Evolutionary conservation across 2,888 invertebrate species (phyloP).

Genomic region (Linnaemya vulpina): DNA sequence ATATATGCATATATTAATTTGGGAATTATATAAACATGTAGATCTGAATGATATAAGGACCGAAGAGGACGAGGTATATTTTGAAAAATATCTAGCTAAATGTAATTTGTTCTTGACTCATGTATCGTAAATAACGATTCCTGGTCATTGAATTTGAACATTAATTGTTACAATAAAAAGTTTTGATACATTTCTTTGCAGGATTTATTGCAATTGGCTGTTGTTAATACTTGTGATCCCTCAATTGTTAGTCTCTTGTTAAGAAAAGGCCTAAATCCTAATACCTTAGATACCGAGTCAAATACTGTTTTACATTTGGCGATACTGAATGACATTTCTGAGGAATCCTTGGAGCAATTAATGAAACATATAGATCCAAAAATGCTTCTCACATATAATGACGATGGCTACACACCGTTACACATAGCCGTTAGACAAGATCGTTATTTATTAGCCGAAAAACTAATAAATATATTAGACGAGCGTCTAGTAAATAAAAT

Average conservation of each 20-base stretch:
- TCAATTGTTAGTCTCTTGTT: conserved; percentile 76
- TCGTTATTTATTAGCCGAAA: conserved; percentile 77
- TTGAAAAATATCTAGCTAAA: neutral
- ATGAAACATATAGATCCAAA: conserved; percentile 76
- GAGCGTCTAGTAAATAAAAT: conserved; percentile 72
- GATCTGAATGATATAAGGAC: conserved; percentile 76
- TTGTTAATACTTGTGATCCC: conserved; percentile 75
- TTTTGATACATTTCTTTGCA: conserved; percentile 35
- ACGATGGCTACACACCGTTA: conserved; percentile 80
- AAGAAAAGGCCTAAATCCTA: conserved; percentile 73
- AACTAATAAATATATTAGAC: conserved; percentile 78
- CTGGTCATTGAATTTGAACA: no score
- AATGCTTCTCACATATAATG: conserved; percentile 76
- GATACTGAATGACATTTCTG: conserved; percentile 76
- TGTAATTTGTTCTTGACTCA: no score
- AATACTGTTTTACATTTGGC: conserved; percentile 80
- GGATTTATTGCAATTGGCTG: conserved; percentile 78
- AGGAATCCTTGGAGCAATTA: conserved; percentile 75
- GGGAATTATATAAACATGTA: conserved; percentile 68
- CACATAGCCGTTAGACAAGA: conserved; percentile 79
- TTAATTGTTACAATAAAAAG: neutral
- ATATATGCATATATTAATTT: conserved; percentile 75
- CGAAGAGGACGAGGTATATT: conserved; percentile 75
- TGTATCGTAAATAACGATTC: no score
- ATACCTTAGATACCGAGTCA: conserved; percentile 76